Percentiles rank a stretch among this genome's conserved stretches.
Evolutionary conservation across 1,140 invertebrate species (phyloP).

Genomic region (Lepidurus couesii): DNA sequence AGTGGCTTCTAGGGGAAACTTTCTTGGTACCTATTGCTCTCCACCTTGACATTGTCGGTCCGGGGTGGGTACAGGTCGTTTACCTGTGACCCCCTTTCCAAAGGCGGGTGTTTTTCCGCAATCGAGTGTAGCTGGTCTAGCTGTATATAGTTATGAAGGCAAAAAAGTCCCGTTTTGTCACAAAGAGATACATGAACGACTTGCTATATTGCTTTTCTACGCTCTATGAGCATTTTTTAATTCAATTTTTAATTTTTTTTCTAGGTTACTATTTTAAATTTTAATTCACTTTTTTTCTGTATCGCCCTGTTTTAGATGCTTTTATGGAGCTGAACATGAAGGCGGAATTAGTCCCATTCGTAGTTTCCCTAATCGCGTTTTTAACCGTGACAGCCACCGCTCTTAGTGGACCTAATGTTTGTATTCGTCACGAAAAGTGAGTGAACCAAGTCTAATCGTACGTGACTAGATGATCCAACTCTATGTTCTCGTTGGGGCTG

Average conservation of each 20-base stretch:
- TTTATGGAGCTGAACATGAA: conserved; percentile 8
- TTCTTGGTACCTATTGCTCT: not conserved
- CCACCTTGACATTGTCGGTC: conserved; percentile 19
- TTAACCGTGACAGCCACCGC: conserved; percentile 16
- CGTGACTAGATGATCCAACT: not conserved
- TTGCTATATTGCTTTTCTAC: too few species aligned
- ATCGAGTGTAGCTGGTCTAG: too few species aligned
- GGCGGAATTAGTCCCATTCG: not conserved
- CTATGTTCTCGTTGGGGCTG: conserved; percentile 36
- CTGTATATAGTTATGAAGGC: not conserved
- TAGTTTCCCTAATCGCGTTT: not conserved
- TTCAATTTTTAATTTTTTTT: not conserved
- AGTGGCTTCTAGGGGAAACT: too few species aligned
- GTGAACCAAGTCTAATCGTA: conserved; percentile 38
- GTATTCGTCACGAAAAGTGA: conserved; percentile 53
- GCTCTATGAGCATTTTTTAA: too few species aligned
- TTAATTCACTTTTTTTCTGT: conserved; percentile 10
- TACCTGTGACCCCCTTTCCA: conserved; percentile 1
- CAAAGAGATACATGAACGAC: too few species aligned
- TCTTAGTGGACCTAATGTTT: conserved; percentile 53
- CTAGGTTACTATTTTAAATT: not conserved
- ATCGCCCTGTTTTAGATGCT: not conserved
- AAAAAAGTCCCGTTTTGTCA: not conserved
- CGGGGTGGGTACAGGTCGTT: not conserved
- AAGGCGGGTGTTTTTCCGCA: not conserved